Conservation (phyloP, 2,797 vertebrate species). For the Rachycentron canadum region DNA sequence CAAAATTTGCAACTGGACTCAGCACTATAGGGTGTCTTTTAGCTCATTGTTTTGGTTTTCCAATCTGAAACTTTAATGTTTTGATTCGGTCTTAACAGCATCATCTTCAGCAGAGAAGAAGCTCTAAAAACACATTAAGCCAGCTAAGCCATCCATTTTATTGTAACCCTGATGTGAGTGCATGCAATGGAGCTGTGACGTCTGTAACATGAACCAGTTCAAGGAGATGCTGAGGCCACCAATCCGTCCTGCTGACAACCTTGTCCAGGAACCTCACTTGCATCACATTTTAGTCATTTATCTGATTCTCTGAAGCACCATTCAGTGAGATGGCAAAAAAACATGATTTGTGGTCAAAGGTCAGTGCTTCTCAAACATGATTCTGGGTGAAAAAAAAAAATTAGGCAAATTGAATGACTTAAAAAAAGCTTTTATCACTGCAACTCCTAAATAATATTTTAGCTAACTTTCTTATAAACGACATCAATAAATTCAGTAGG, state of each 20-base stretch:
- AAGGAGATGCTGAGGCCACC: slow-evolving; percentile 20
- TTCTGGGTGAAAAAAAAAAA: neutral
- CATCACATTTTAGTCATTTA: slow-evolving; percentile 24
- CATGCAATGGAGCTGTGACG: slow-evolving; percentile 25
- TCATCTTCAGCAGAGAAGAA: neutral
- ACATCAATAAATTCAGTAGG: no score
- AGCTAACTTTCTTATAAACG: no score
- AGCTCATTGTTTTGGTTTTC: neutral
- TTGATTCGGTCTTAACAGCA: neutral
- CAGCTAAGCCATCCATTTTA: no score
- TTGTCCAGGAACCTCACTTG: slow-evolving; percentile 24
- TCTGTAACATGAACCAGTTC: slow-evolving; percentile 17
- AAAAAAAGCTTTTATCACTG: no score
- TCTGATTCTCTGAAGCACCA: slow-evolving; percentile 9
- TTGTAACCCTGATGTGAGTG: neutral
- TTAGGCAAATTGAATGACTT: neutral
- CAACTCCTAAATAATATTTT: no score
- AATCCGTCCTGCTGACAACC: slow-evolving; percentile 15
- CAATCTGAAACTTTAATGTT: neutral
- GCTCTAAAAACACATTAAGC: no score
- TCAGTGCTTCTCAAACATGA: slow-evolving; percentile 7
- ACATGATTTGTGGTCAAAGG: neutral
- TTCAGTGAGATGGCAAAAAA: neutral
- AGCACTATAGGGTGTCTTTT: neutral
- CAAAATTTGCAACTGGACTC: no score